Evolutionary conservation across 2,888 invertebrate genomes (phyloP).

Genomic region (Sisyra terminalis): DNA sequence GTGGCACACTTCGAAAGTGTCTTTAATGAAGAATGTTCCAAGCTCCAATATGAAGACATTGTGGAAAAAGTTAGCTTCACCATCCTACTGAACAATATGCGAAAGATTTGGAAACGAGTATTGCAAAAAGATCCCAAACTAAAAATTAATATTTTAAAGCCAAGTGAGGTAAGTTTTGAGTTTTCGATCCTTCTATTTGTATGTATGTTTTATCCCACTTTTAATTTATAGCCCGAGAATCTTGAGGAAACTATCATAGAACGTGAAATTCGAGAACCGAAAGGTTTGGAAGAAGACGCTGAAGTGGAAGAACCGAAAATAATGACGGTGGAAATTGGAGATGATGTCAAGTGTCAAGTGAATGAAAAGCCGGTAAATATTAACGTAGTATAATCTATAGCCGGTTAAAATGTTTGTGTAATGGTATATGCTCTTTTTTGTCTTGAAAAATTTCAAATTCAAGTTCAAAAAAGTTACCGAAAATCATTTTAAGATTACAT

Average conservation of each 20-base stretch:
- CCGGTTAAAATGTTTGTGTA: no score
- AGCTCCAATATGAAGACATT: constrained; percentile 7
- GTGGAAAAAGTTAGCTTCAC: constrained; percentile 9
- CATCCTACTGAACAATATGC: constrained; percentile 8
- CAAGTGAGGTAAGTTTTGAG: not conserved
- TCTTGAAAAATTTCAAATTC: no score
- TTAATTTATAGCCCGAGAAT: constrained; percentile 1
- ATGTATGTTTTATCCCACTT: not conserved
- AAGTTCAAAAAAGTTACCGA: no score
- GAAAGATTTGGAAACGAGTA: constrained; percentile 8
- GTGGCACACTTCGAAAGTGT: constrained; percentile 5
- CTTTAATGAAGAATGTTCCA: constrained; percentile 7
- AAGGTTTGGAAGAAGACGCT: not conserved
- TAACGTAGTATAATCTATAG: no score
- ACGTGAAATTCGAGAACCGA: not conserved
- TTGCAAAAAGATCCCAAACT: constrained; percentile 6
- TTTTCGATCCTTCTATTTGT: not conserved
- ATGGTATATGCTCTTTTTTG: no score
- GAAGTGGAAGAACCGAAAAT: constrained; percentile 1
- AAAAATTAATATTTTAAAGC: constrained; percentile 6
- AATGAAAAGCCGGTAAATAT: constrained; percentile 6
- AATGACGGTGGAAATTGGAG: constrained; percentile 8
- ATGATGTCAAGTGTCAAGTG: constrained; percentile 3
- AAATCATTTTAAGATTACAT: no score
- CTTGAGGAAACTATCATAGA: not conserved